Percentiles rank a stretch among this genome's conserved stretches.
Conservation (phyloP, 2,113 vertebrate genomes). For the Paradisaea rubra region DNA sequence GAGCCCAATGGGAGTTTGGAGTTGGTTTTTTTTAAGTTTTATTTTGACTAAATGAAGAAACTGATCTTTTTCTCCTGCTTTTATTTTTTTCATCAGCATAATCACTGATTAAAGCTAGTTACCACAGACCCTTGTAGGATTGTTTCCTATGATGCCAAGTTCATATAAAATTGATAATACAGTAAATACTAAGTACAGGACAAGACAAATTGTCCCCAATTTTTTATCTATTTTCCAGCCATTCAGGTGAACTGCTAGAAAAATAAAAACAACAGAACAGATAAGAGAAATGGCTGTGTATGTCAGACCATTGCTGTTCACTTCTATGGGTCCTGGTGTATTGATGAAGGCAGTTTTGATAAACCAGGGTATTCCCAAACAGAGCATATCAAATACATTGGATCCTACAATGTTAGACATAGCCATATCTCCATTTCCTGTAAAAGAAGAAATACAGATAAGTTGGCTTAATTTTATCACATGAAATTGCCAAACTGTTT, state of each 20-base stretch:
- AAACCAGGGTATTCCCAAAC: slow-evolving; percentile 94
- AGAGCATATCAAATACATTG: slow-evolving; percentile 95
- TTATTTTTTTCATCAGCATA: slow-evolving; percentile 37
- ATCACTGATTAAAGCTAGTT: slow-evolving; percentile 67
- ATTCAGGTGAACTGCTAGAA: slow-evolving; percentile 84
- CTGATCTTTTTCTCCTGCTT: slow-evolving; percentile 24
- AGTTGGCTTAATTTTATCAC: not conserved
- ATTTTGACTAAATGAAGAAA: slow-evolving; percentile 69
- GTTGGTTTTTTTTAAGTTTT: not conserved
- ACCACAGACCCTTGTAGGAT: slow-evolving; percentile 78
- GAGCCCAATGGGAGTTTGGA: slow-evolving; percentile 53
- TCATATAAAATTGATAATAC: slow-evolving; percentile 89
- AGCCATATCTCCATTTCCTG: slow-evolving; percentile 97
- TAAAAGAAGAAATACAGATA: slow-evolving; percentile 35
- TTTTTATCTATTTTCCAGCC: slow-evolving; percentile 93
- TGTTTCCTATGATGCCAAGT: slow-evolving; percentile 91
- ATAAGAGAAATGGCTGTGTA: slow-evolving; percentile 85
- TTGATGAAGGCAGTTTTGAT: slow-evolving; percentile 89
- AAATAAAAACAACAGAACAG: slow-evolving; percentile 87
- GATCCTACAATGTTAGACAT: slow-evolving; percentile 98
- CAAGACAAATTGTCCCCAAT: slow-evolving; percentile 80
- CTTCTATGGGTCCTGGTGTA: slow-evolving; percentile 77
- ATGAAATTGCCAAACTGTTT: slow-evolving; percentile 17
- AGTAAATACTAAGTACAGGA: slow-evolving; percentile 84
- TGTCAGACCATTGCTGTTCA: slow-evolving; percentile 87